phyloP scores from a whole-genome alignment of 2,113 vertebrate genomes.

The Cervus canadensis region DNA sequence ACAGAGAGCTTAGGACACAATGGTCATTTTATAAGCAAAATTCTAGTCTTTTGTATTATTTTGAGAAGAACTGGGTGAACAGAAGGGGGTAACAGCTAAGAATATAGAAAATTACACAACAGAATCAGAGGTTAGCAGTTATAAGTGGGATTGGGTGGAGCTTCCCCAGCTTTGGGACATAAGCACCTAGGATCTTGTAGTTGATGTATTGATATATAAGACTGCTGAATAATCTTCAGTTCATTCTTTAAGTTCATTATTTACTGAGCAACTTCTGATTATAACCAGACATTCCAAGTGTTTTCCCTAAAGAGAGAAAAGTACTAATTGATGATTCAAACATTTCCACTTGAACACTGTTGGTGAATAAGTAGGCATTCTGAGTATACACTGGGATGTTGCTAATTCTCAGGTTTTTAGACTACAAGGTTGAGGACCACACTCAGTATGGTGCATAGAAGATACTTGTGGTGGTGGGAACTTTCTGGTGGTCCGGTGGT shows the following conservation, averaged over 20 bases:
- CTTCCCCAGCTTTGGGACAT: neutral
- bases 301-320: neutral
- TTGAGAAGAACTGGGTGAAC: neutral
- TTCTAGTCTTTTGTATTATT: neutral
- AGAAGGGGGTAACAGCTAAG: neutral
- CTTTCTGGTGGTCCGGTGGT: neutral
- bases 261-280: neutral
- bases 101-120: neutral
- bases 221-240: neutral
- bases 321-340: neutral
- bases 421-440: neutral
- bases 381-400: neutral
- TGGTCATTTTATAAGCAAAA: neutral
- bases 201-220: neutral
- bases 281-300: neutral
- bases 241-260: neutral
- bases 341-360: neutral
- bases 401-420: neutral
- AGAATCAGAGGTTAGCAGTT: neutral
- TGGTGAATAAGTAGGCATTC: neutral
- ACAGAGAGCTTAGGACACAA: neutral
- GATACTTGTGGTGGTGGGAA: neutral
- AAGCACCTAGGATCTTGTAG: neutral
- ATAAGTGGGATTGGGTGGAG: accelerated
- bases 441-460: neutral